phyloP scores from a whole-genome alignment of 2,797 vertebrate genomes.

The Halcyon chelicuti region DNA sequence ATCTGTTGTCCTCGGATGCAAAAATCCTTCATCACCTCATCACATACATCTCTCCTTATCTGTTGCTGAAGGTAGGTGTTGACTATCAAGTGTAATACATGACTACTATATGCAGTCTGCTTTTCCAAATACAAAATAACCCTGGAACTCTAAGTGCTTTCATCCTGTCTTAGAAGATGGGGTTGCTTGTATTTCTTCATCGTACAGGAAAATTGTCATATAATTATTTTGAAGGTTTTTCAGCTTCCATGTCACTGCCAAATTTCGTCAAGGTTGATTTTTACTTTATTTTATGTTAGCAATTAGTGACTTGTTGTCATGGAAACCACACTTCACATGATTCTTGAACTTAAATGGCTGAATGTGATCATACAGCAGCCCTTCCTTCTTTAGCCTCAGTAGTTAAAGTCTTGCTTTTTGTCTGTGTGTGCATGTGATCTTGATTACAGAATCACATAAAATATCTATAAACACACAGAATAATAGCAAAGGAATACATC shows the following conservation, averaged over 20 bases:
- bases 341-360: conserved; percentile 81
- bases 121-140: conserved; percentile 58
- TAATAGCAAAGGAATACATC: conserved; percentile 69
- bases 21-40: conserved; percentile 56
- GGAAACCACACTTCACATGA: conserved; percentile 79
- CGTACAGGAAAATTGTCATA: conserved; percentile 46
- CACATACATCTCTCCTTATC: conserved; percentile 29
- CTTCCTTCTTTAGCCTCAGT: conserved; percentile 45
- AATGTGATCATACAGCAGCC: conserved; percentile 71
- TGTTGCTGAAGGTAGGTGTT: conserved; percentile 49
- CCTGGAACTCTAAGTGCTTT: not conserved
- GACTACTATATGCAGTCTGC: not conserved
- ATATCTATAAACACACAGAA: conserved; percentile 79
- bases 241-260: conserved; percentile 61
- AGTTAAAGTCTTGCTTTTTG: conserved; percentile 52
- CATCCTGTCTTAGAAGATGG: conserved; percentile 22
- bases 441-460: conserved; percentile 76
- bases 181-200: conserved; percentile 21
- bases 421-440: conserved; percentile 40
- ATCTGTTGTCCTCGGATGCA: conserved; percentile 49
- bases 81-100: conserved; percentile 27
- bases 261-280: conserved; percentile 76
- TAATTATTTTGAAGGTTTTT: conserved; percentile 53
- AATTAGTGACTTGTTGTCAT: conserved; percentile 83
- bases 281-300: conserved; percentile 78